Base-by-base conservation (phyloP, 2,888 invertebrate species). In the Agrypnus murinus region DNA sequence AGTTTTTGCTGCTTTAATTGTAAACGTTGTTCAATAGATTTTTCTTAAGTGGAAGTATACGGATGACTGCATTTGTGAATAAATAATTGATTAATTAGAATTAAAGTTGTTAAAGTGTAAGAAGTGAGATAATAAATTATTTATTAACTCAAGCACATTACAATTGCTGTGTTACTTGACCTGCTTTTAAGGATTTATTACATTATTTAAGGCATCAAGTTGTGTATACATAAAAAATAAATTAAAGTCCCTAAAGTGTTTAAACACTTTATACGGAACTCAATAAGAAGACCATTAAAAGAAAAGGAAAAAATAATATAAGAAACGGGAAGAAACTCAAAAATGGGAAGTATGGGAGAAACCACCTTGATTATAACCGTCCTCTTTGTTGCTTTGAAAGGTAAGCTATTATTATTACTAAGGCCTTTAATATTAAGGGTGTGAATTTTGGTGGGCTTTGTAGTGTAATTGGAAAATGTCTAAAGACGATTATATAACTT, bases 351-450 rank as follows among this genome's bases (percentile, higher is more conserved):
- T 36, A 10, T 55, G 4, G 19, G n/a, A 9, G 36, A 36, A 36
- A 36, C 55, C 6, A 19, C 25, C 6, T 38, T 43, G 15, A 6
- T 43, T 40, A 15, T 43, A 12, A 31, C 58, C 36, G 58, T 40
- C 40, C 58, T 58, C 40, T 19, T 58, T 31, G 9, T 43, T 31
- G 25, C 58, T 17, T 19, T 58, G 12, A 58, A 58, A 58, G 58
- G 58, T 58, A 14, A 58, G 58, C 25, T 15, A 15, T 15, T 55
- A n/a, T n/a, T n/a, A n/a, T n/a, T n/a, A n/a, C n/a, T n/a, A n/a
- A n/a, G n/a, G n/a, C n/a, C n/a, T n/a, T n/a, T n/a, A 12, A 31
- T 50, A 10, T 46, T 46, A 46, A 19, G 9, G 19, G 4, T 15
- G 5, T 17, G 12, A 50, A 50, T 32, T 50, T 50, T 12, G 25